Percentiles rank a stretch among this genome's conserved stretches.
Conservation (phyloP, 2,888 invertebrate species). For the Pristionchus exspectatus region DNA sequence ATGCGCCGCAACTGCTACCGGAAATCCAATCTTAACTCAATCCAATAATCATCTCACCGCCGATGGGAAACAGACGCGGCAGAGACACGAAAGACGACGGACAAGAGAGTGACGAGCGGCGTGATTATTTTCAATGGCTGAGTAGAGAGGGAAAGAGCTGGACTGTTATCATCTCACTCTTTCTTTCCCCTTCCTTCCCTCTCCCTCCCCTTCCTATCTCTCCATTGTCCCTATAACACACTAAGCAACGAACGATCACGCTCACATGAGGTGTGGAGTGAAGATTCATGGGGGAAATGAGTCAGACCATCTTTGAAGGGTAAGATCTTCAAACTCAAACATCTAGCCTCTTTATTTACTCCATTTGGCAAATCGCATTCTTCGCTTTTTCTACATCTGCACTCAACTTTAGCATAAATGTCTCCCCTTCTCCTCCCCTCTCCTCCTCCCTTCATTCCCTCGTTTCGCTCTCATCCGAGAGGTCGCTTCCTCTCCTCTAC, state of each 20-base stretch:
- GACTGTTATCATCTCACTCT: constrained; percentile 14
- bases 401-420: background rate
- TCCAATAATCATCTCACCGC: background rate
- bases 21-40: background rate
- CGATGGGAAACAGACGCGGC: background rate
- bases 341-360: too few relatives aligned
- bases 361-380: too few relatives aligned
- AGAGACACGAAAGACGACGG: background rate
- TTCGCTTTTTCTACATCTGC: too few relatives aligned
- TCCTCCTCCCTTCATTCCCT: background rate
- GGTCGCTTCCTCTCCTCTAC: constrained; percentile 9
- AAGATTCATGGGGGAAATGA: background rate
- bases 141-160: constrained; percentile 3
- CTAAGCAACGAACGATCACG: background rate
- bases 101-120: background rate
- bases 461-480: background rate
- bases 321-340: background rate
- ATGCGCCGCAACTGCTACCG: background rate
- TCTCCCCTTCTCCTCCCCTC: background rate
- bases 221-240: constrained; percentile 16
- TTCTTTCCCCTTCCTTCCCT: background rate
- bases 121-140: constrained; percentile 34
- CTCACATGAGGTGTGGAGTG: background rate
- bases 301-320: background rate
- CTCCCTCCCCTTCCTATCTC: background rate